These are phyloP conservation scores for Anaspis maculata DNA, from an alignment of 2,888 invertebrate genomes.

Conservation along the genomic window DNA sequence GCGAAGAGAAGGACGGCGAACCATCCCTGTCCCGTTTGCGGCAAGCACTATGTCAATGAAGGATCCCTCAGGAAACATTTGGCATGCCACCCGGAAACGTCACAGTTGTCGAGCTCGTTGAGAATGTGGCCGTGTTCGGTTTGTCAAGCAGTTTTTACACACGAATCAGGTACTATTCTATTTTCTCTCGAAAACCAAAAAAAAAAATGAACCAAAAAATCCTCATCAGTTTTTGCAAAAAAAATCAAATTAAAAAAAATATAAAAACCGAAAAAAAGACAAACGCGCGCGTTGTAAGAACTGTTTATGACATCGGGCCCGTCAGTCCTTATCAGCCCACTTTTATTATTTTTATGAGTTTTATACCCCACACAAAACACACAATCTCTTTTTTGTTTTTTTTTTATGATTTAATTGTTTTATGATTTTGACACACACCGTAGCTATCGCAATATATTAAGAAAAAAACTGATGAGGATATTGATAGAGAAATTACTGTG, in stretches of 20 bases:
- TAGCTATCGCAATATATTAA: conserved; percentile 1
- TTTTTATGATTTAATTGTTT: too few species aligned
- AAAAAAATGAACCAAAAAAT: conserved; percentile 2
- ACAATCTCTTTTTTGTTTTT: too few species aligned
- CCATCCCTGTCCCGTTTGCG: conserved; percentile 91
- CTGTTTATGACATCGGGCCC: conserved; percentile 3
- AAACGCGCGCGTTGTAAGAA: conserved; percentile 5
- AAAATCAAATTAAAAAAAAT: conserved; percentile 7
- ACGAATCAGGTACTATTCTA: conserved; percentile 70
- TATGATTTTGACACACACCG: too few species aligned
- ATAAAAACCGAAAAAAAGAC: too few species aligned
- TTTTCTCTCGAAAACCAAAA: conserved; percentile 3
- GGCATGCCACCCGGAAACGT: conserved; percentile 87
- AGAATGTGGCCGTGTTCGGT: conserved; percentile 96
- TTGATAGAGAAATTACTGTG: conserved; percentile 3
- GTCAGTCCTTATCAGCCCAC: neutral
- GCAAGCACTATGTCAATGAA: conserved; percentile 93
- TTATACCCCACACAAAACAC: too few species aligned
- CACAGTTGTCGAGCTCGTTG: conserved; percentile 75
- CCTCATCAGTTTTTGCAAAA: conserved; percentile 10
- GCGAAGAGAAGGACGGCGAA: conserved; percentile 91
- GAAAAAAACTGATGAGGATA: conserved; percentile 14
- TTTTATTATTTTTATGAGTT: conserved; percentile 1
- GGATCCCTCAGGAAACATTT: conserved; percentile 87
- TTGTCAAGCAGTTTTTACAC: conserved; percentile 90